These are phyloP conservation scores for Nothobranchius furzeri DNA, from an alignment of 2,113 vertebrate genomes.

Conservation along the genomic window DNA sequence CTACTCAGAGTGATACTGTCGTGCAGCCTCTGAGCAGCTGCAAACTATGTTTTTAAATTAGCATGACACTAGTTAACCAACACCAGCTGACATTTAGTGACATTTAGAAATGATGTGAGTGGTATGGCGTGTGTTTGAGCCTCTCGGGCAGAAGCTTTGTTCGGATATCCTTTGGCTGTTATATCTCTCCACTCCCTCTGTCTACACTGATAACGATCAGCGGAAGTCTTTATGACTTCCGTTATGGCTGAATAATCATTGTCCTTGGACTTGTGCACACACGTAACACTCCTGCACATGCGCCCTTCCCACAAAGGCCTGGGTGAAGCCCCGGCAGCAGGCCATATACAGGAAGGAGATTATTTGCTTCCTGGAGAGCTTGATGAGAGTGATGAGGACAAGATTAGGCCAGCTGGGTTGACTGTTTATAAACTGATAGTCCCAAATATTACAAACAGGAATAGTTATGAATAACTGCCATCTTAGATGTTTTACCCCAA, in stretches of 20 bases:
- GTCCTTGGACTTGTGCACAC: slow-evolving; percentile 34
- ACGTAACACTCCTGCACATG: slow-evolving; percentile 1
- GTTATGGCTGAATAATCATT: slow-evolving; percentile 66
- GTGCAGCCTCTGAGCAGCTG: neutral
- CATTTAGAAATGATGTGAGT: slow-evolving; percentile 46
- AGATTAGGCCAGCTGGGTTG: slow-evolving; percentile 52
- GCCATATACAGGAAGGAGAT: slow-evolving; percentile 65
- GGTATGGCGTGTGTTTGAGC: slow-evolving; percentile 20
- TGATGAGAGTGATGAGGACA: slow-evolving; percentile 42
- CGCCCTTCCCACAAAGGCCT: slow-evolving; percentile 1
- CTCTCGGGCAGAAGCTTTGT: slow-evolving; percentile 36
- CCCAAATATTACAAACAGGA: slow-evolving; percentile 23
- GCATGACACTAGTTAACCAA: slow-evolving; percentile 12
- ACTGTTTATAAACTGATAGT: slow-evolving; percentile 32
- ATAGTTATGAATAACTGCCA: neutral
- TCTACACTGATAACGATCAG: slow-evolving; percentile 61
- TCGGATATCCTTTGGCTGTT: slow-evolving; percentile 38
- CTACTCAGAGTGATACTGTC: neutral
- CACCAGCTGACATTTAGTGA: slow-evolving; percentile 37
- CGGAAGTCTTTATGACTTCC: slow-evolving; percentile 72
- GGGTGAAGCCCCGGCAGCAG: neutral
- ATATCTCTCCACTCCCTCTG: slow-evolving; percentile 48
- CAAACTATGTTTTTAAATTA: slow-evolving; percentile 23
- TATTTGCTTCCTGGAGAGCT: slow-evolving; percentile 68
- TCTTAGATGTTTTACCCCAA: too few species aligned